These are phyloP conservation scores for Amphiprion clarkii DNA, from an alignment of 2,797 vertebrate genomes.

Conservation along the genomic window DNA sequence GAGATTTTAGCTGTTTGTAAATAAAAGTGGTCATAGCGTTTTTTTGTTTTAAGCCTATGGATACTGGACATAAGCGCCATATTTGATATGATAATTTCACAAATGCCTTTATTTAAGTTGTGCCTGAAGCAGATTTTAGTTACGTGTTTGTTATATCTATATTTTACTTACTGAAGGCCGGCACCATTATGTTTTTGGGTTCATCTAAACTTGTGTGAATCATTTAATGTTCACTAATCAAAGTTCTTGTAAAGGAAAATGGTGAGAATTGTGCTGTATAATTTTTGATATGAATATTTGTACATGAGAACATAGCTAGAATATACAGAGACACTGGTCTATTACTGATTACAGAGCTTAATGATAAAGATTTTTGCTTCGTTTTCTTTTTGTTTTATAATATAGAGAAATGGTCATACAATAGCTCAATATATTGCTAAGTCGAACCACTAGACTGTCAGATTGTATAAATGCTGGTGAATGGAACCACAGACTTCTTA, in stretches of 20 bases:
- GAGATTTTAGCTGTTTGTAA: constrained; percentile 99
- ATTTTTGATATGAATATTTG: constrained; percentile 91
- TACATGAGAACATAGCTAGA: constrained; percentile 87
- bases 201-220: constrained; percentile 84
- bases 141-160: constrained; percentile 73
- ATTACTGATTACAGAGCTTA: constrained; percentile 81
- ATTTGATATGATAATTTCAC: constrained; percentile 86
- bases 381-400: constrained; percentile 75
- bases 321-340: constrained; percentile 83
- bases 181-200: constrained; percentile 79
- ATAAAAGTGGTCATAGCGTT: constrained; percentile 96
- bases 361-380: constrained; percentile 63
- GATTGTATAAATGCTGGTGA: constrained; percentile 81
- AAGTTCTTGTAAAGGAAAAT: constrained; percentile 88
- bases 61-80: constrained; percentile 82
- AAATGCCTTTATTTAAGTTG: constrained; percentile 89
- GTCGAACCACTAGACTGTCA: constrained; percentile 77
- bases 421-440: constrained; percentile 78
- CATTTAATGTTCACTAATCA: constrained; percentile 87
- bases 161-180: constrained; percentile 77
- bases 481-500: constrained; percentile 76
- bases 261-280: constrained; percentile 90
- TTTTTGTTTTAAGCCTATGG: constrained; percentile 78
- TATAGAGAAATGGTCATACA: constrained; percentile 75
- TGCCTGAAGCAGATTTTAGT: constrained; percentile 85